A percentile compares a stretch with the other conserved stretches of the same genome.
These are phyloP conservation scores for Trematomus bernacchii DNA, from an alignment of 2,797 vertebrate genomes.

Conservation along the genomic window DNA sequence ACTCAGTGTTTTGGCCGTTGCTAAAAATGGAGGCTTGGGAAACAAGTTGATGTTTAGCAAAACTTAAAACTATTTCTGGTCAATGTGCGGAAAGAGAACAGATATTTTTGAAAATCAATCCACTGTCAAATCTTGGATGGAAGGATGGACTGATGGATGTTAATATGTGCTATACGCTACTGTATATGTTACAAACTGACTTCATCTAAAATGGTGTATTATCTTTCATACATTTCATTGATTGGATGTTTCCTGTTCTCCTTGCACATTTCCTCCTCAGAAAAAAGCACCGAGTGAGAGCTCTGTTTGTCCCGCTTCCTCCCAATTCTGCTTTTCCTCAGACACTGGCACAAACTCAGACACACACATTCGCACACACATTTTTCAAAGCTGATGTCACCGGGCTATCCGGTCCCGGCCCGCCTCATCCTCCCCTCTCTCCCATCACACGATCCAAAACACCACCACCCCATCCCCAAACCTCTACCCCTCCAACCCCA, in stretches of 20 bases:
- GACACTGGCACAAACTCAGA: conserved; percentile 41
- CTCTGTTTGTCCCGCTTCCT: conserved; percentile 13
- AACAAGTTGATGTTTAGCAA: not conserved
- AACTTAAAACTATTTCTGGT: not conserved
- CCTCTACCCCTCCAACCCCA: conserved; percentile 14
- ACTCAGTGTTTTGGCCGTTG: not conserved
- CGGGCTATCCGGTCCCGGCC: conserved; percentile 81
- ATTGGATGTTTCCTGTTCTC: not conserved
- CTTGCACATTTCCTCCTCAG: not conserved
- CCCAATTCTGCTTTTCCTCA: conserved; percentile 60
- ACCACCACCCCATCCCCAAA: conserved; percentile 13
- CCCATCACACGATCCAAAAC: conserved; percentile 56
- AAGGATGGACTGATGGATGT: no score
- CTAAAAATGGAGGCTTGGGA: not conserved
- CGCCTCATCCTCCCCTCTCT: conserved; percentile 76
- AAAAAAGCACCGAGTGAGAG: conserved; percentile 60
- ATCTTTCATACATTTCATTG: not conserved
- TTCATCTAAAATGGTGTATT: not conserved
- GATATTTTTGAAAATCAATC: no score
- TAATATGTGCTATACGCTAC: no score
- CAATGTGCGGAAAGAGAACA: not conserved
- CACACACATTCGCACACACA: conserved; percentile 66
- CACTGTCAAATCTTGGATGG: no score
- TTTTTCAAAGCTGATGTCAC: conserved; percentile 89
- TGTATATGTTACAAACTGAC: no score